These are phyloP conservation scores for Murina feae DNA, from an alignment of 2,113 vertebrate genomes.

Conservation along the genomic window DNA sequence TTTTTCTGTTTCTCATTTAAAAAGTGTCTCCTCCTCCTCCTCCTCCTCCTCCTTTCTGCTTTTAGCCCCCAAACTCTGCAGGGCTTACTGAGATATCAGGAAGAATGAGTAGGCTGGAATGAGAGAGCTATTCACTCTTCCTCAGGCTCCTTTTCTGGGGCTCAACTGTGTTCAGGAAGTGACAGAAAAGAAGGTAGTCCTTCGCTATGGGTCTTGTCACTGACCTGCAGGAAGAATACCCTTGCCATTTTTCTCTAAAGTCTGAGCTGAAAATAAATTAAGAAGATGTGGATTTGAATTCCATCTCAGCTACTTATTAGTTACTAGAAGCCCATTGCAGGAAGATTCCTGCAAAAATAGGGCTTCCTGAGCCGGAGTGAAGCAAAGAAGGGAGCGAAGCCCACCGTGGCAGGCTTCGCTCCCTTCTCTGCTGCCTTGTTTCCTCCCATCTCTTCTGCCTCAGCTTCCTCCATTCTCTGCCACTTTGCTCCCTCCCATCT, in stretches of 20 bases:
- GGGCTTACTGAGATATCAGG: background rate
- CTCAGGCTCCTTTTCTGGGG: background rate
- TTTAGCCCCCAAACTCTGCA: background rate
- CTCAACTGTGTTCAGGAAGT: background rate
- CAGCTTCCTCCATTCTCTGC: too few relatives aligned
- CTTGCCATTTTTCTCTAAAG: background rate
- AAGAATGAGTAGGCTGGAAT: background rate
- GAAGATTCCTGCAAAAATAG: too few relatives aligned
- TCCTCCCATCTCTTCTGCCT: too few relatives aligned
- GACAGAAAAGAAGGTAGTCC: background rate
- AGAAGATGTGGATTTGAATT: background rate
- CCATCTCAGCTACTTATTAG: background rate
- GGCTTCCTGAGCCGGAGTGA: too few relatives aligned
- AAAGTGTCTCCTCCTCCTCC: background rate
- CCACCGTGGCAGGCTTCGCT: too few relatives aligned
- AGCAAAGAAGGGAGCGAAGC: too few relatives aligned
- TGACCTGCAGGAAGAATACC: background rate
- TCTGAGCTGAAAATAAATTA: slow-evolving; percentile 33
- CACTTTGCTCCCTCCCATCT: too few relatives aligned
- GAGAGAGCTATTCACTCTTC: background rate
- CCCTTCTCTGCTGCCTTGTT: too few relatives aligned
- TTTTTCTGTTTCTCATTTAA: background rate
- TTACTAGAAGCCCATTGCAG: too few relatives aligned
- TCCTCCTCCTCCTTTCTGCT: background rate
- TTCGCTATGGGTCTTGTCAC: background rate